Base-by-base conservation (phyloP, 2,888 invertebrate species). In the Syritta pipiens region DNA sequence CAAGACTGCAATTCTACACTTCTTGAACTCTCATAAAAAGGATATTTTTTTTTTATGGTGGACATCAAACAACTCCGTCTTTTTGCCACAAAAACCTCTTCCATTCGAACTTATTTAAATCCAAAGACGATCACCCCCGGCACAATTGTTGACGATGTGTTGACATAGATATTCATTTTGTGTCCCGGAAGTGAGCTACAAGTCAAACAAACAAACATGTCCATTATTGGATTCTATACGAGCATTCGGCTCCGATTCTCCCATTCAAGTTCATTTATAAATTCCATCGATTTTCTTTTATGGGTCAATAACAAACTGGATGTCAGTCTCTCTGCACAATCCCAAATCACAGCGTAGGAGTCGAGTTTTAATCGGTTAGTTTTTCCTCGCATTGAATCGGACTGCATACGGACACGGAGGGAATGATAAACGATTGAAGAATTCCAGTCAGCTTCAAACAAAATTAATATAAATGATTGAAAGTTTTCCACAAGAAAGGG, bases 341-440 rank as follows among this genome's bases (percentile, higher is more conserved):
- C n/a, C n/a, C n/a, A n/a, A n/a, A n/a, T n/a, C n/a, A n/a, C n/a
- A n/a, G n/a, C n/a, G n/a, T n/a, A n/a, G n/a, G n/a, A n/a, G n/a
- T n/a, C n/a, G n/a, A n/a, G n/a, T n/a, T n/a, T n/a, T n/a, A n/a
- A n/a, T n/a, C n/a, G n/a, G n/a, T n/a, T n/a, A n/a, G n/a, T n/a
- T n/a, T n/a, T n/a, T n/a, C n/a, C n/a, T n/a, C n/a, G n/a, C 37
- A 37, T 37, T 5, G 17, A 14, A 17, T 17, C 37, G 37, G 37
- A 37, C n/a, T n/a, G n/a, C n/a, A n/a, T n/a, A n/a, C n/a, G n/a
- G n/a, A n/a, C n/a, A n/a, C 3, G 14, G 37, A 62, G 37, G 35
- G 37, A 62, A 62, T 62, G 62, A 62, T 62, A 37, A 40, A 62
- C 37, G 48, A 28, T 44, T 59, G 12, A 44, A 20, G 59, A 44